A percentile compares a stretch with the other conserved stretches of the same genome.
These are phyloP conservation scores for Meteorus sp. DNA, from an alignment of 1,140 invertebrate species.

Conservation along the genomic window DNA sequence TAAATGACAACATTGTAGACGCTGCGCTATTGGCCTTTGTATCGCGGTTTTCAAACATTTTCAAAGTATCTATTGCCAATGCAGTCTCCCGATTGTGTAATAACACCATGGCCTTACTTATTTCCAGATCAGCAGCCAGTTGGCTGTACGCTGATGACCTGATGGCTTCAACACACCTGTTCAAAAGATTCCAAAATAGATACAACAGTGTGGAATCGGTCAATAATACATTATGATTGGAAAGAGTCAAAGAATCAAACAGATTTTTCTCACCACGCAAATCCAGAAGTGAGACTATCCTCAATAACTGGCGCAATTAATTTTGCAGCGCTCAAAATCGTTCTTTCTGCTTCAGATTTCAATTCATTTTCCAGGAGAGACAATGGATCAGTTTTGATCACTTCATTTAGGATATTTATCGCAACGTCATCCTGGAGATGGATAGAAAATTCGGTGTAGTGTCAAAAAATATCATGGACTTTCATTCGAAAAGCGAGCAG, in stretches of 20 bases:
- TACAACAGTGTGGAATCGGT: background rate
- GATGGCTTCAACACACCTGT: constrained; percentile 78
- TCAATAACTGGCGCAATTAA: constrained; percentile 88
- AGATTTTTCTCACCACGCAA: constrained; percentile 47
- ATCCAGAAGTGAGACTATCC: constrained; percentile 74
- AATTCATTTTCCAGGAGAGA: constrained; percentile 75
- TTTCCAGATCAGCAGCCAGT: constrained; percentile 86
- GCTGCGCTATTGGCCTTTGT: constrained; percentile 83
- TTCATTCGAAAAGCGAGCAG: too few species aligned
- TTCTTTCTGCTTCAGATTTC: constrained; percentile 78
- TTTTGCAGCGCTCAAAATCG: constrained; percentile 88
- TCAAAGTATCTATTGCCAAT: constrained; percentile 83
- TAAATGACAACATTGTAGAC: constrained; percentile 88
- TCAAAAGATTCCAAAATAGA: constrained; percentile 24
- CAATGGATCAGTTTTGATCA: constrained; percentile 79
- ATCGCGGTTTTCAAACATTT: constrained; percentile 86
- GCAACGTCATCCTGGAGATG: constrained; percentile 69
- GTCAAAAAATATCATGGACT: background rate
- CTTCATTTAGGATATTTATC: constrained; percentile 73
- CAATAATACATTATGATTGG: too few species aligned
- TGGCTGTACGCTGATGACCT: constrained; percentile 76
- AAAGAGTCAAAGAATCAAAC: too few species aligned
- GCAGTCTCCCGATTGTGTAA: constrained; percentile 82
- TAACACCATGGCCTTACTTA: constrained; percentile 91
- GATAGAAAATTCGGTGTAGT: background rate